Percentiles rank a stretch among this genome's conserved stretches.
Conservation (phyloP, 2,888 invertebrate genomes). For the Athripsodes cinereus region DNA sequence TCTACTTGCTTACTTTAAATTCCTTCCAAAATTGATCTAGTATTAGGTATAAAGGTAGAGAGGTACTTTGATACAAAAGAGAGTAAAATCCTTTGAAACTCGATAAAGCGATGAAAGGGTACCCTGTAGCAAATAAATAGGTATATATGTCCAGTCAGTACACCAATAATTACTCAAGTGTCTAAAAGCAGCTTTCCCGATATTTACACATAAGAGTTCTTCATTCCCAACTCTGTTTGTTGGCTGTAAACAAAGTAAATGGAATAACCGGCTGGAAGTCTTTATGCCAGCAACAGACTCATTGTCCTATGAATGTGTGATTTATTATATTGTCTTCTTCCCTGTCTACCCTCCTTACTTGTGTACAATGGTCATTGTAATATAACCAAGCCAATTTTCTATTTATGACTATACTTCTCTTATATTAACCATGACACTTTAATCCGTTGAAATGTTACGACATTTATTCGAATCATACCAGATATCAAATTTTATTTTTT, state of each 20-base stretch:
- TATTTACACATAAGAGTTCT: neutral
- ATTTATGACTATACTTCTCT: too few species aligned
- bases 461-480: too few species aligned
- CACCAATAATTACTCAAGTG: neutral
- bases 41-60: too few species aligned
- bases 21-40: too few species aligned
- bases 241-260: neutral
- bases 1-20: too few species aligned
- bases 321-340: conserved; percentile 19
- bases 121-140: neutral
- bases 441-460: too few species aligned
- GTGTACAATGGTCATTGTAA: too few species aligned
- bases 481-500: too few species aligned
- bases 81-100: neutral
- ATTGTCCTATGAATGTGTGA: conserved; percentile 22
- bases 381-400: too few species aligned
- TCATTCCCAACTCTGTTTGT: neutral
- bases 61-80: too few species aligned
- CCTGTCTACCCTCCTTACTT: neutral
- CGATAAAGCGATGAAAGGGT: neutral
- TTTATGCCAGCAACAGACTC: conserved; percentile 17
- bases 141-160: neutral
- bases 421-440: too few species aligned
- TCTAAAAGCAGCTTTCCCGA: neutral
- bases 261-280: neutral